These are phyloP conservation scores for Odontophorus gujanensis DNA, from an alignment of 2,113 vertebrate genomes.

Conservation along the genomic window DNA sequence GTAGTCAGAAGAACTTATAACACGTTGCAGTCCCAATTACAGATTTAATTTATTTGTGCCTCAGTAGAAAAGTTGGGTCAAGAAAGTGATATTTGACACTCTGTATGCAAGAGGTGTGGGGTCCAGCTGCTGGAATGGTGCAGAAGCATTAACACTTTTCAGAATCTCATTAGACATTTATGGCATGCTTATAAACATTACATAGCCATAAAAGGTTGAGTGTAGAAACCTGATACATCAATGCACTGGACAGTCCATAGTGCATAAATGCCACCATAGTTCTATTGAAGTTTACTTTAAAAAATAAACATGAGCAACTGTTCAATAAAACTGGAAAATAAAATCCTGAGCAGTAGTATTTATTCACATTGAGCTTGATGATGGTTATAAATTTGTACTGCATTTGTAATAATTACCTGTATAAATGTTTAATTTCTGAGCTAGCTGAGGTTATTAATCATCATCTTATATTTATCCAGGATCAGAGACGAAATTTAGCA, in stretches of 20 bases:
- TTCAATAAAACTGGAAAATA: neutral
- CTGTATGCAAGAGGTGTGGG: neutral
- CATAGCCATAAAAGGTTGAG: neutral
- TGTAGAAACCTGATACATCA: neutral
- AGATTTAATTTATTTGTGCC: neutral
- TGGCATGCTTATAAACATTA: neutral
- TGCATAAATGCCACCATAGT: conserved; percentile 65
- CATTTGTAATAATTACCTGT: neutral
- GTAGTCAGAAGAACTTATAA: neutral
- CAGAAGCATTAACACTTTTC: neutral
- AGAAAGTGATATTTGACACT: neutral
- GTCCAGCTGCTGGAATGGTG: neutral
- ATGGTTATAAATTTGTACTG: neutral
- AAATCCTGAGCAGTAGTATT: neutral
- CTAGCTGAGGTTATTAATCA: neutral
- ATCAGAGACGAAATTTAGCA: neutral
- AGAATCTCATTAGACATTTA: neutral
- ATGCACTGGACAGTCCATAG: conserved; percentile 15
- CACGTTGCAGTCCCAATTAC: neutral
- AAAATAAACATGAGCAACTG: neutral
- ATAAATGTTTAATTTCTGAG: neutral
- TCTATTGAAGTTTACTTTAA: neutral
- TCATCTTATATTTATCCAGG: neutral
- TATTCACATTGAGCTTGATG: neutral
- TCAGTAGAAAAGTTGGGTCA: neutral